Evolutionary conservation across 2,888 invertebrate genomes (phyloP).

Genomic region (Leucoma salicis): DNA sequence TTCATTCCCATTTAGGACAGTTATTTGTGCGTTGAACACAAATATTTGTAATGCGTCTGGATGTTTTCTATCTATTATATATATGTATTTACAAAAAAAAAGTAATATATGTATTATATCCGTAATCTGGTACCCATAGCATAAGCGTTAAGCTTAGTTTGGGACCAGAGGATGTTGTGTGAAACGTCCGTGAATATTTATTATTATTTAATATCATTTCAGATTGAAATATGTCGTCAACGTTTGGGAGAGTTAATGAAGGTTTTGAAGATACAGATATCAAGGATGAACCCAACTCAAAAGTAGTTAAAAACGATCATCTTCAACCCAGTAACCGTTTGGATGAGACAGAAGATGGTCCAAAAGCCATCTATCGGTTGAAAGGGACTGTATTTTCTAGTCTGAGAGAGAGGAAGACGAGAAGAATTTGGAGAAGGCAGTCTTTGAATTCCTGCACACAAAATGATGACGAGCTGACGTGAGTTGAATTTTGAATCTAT

Average conservation of each 20-base stretch:
- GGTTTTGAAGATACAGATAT: constrained; percentile 1
- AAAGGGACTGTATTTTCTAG: constrained; percentile 2
- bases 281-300: background rate
- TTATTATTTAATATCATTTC: background rate
- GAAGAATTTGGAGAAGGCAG: constrained; percentile 4
- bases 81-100: too few species aligned
- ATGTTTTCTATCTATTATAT: too few species aligned
- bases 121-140: too few species aligned
- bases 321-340: background rate
- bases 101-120: too few species aligned
- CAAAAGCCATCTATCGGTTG: background rate
- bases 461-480: background rate
- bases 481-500: background rate
- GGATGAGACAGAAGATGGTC: background rate
- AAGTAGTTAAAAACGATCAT: background rate
- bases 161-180: too few species aligned
- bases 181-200: too few species aligned
- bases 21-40: too few species aligned
- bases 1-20: too few species aligned
- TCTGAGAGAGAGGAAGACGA: constrained; percentile 3
- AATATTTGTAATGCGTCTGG: too few species aligned
- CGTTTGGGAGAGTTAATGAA: background rate
- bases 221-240: constrained; percentile 2
- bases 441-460: background rate
- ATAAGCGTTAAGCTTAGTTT: too few species aligned